These are phyloP conservation scores for Dicranocentrus wangi DNA, from an alignment of 2,888 invertebrate genomes.

Conservation along the genomic window DNA sequence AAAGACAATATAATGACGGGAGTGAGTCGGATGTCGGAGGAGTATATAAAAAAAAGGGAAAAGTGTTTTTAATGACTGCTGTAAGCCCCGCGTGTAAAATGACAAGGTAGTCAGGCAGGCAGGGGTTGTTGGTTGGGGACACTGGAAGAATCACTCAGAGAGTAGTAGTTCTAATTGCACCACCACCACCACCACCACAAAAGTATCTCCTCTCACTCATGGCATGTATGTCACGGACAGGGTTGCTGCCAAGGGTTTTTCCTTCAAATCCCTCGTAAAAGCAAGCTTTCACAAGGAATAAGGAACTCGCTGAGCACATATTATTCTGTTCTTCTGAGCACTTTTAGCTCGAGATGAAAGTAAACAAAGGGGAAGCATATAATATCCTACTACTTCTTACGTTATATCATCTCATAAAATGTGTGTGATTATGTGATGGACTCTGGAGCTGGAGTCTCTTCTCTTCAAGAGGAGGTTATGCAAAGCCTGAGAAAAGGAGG, in stretches of 20 bases:
- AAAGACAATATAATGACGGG: conserved; percentile 23
- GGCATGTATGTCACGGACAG: neutral
- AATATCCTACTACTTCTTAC: neutral
- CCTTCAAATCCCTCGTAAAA: conserved; percentile 11
- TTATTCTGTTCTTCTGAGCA: conserved; percentile 16
- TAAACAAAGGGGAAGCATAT: conserved; percentile 26
- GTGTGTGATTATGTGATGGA: no score
- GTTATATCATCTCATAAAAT: neutral
- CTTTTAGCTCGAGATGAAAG: conserved; percentile 57
- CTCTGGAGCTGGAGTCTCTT: neutral
- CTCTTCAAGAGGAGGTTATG: neutral
- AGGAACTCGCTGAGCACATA: no score
- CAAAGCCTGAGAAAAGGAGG: neutral
- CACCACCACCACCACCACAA: no score
- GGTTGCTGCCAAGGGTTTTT: conserved; percentile 20
- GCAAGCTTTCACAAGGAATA: conserved; percentile 12
- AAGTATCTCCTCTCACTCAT: no score
- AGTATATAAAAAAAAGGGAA: neutral
- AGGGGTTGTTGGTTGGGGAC: no score
- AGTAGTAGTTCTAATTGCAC: neutral
- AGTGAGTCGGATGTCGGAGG: no score
- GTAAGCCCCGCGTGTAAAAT: no score
- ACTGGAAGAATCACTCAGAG: neutral
- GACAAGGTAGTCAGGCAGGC: no score
- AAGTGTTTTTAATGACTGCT: no score